Evolutionary conservation across 2,797 vertebrate genomes (phyloP).

Genomic region (Lycodopsis pacificus): DNA sequence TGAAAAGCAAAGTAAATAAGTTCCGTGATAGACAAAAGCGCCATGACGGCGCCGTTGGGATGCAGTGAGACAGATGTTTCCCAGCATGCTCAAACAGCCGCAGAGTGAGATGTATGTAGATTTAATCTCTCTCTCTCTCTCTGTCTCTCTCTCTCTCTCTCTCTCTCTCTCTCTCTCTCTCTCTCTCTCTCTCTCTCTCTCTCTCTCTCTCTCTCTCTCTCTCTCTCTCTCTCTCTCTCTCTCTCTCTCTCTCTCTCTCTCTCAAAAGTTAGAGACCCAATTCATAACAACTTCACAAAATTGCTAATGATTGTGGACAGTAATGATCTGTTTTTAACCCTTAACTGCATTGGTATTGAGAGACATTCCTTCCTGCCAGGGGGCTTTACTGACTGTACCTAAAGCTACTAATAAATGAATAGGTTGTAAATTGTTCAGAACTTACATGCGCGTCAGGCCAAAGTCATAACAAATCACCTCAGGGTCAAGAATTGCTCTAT

Average conservation of each 20-base stretch:
- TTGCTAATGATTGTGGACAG: background rate
- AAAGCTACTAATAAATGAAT: background rate
- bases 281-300: conserved; percentile 1
- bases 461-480: background rate
- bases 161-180: conserved; percentile 17
- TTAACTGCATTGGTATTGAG: background rate
- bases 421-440: background rate
- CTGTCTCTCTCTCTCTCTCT: conserved; percentile 6
- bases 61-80: conserved; percentile 60
- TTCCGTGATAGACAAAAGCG: conserved; percentile 2
- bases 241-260: conserved; percentile 4
- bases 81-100: conserved; percentile 49
- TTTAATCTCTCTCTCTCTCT: conserved; percentile 31
- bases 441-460: background rate
- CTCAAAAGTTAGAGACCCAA: background rate
- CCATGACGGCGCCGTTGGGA: conserved; percentile 11
- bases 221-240: conserved; percentile 17
- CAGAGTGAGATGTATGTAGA: conserved; percentile 7
- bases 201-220: conserved; percentile 9
- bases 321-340: background rate
- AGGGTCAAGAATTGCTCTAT: background rate
- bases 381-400: background rate
- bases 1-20: conserved; percentile 27
- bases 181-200: conserved; percentile 18
- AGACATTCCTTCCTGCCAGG: background rate